These are phyloP conservation scores for Rhagonycha lutea DNA, from an alignment of 2,888 invertebrate species.

Conservation along the genomic window DNA sequence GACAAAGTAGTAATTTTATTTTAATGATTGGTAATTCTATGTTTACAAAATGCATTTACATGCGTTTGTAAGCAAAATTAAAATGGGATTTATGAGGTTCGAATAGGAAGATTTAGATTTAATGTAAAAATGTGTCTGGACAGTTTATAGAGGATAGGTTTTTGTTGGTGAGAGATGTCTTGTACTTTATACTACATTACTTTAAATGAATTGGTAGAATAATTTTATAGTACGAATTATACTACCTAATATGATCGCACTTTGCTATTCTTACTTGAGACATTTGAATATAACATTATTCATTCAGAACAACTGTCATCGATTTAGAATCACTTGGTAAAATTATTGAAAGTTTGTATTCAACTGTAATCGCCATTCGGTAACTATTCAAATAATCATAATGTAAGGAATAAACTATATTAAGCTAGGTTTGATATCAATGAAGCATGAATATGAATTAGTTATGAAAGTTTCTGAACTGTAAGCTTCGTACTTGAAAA, in stretches of 20 bases:
- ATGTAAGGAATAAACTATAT: slow-evolving; percentile 2
- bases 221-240: not conserved
- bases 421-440: slow-evolving; percentile 1
- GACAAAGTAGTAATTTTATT: not conserved
- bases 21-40: too few relatives aligned
- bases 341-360: not conserved
- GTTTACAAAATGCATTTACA: too few relatives aligned
- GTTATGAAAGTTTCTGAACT: slow-evolving; percentile 11
- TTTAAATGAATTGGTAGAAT: not conserved
- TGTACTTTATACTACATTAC: not conserved
- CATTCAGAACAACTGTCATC: not conserved
- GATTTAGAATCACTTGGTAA: not conserved
- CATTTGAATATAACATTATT: not conserved
- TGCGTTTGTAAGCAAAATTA: too few relatives aligned
- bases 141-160: not conserved
- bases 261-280: not conserved
- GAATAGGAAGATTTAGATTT: not conserved
- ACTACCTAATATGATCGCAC: not conserved
- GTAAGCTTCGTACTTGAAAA: not conserved
- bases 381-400: slow-evolving; percentile 7
- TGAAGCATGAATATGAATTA: slow-evolving; percentile 12
- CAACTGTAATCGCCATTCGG: not conserved
- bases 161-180: not conserved
- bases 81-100: too few relatives aligned
- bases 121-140: not conserved